Evolutionary conservation across 2,888 invertebrate species (phyloP).

Genomic region (Lagria hirta): DNA sequence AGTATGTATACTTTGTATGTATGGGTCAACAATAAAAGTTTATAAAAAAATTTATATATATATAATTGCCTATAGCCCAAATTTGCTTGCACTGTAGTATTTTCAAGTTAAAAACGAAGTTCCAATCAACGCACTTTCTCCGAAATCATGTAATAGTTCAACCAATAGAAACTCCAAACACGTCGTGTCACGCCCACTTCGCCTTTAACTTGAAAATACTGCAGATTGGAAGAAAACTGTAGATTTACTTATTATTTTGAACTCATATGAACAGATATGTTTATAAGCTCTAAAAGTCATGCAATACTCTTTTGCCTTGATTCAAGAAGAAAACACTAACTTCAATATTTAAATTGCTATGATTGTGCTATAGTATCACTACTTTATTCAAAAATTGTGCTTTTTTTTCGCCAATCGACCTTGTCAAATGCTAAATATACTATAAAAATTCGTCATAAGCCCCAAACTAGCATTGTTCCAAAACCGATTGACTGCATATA

Average conservation of each 20-base stretch:
- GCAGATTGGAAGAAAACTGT: too few species aligned
- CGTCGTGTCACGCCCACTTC: too few species aligned
- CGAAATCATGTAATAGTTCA: too few species aligned
- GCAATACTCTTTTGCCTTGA: constrained; percentile 15
- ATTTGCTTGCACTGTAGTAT: constrained; percentile 4
- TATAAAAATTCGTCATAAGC: too few species aligned
- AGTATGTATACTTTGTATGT: constrained; percentile 25
- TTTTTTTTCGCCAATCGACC: background rate
- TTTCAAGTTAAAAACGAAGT: too few species aligned
- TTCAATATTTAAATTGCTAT: constrained; percentile 13
- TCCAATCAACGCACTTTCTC: too few species aligned
- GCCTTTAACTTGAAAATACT: too few species aligned
- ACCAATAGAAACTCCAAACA: too few species aligned
- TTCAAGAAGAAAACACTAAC: constrained; percentile 7
- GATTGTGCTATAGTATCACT: constrained; percentile 20
- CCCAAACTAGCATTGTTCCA: constrained; percentile 2
- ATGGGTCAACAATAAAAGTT: constrained; percentile 26
- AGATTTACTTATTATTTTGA: too few species aligned
- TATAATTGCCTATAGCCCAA: too few species aligned
- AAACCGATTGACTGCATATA: constrained; percentile 2
- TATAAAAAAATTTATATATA: constrained; percentile 22
- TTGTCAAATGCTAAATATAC: constrained; percentile 5
- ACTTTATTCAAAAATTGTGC: constrained; percentile 18
- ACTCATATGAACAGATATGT: constrained; percentile 19
- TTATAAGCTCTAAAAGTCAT: constrained; percentile 17